These are phyloP conservation scores for Netelia inedita DNA, from an alignment of 2,888 invertebrate genomes.

Conservation along the genomic window DNA sequence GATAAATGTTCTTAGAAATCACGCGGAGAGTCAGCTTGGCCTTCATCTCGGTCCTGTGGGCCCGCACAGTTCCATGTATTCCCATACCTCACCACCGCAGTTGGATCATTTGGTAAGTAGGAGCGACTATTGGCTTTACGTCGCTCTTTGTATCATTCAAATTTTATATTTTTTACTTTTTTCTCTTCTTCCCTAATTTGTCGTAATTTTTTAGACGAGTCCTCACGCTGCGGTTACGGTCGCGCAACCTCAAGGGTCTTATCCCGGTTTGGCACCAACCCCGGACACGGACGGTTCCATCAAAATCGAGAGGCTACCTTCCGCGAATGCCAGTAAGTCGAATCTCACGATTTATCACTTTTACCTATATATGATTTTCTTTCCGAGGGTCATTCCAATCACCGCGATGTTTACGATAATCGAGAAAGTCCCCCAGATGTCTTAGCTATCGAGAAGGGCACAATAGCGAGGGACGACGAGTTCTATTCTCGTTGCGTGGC, in stretches of 20 bases:
- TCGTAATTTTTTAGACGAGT: constrained; percentile 81
- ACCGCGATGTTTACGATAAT: background rate
- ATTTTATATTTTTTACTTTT: background rate
- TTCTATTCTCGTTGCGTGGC: constrained; percentile 74
- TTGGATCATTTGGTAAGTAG: constrained; percentile 85
- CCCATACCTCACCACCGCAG: constrained; percentile 87
- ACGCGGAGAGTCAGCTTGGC: constrained; percentile 94
- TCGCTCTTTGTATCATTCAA: background rate
- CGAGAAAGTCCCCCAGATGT: too few relatives aligned
- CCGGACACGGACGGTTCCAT: constrained; percentile 87
- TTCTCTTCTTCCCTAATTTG: background rate
- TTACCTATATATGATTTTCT: background rate
- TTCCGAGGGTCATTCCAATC: constrained; percentile 33
- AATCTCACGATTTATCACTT: constrained; percentile 59
- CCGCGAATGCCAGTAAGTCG: constrained; percentile 88
- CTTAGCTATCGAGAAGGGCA: background rate
- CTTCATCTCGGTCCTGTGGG: constrained; percentile 83
- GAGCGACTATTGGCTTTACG: background rate
- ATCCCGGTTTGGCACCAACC: constrained; percentile 86
- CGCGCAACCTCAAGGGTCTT: constrained; percentile 85
- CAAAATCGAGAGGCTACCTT: constrained; percentile 88
- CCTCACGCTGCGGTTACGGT: constrained; percentile 85
- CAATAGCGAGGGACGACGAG: constrained; percentile 55
- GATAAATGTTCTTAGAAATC: constrained; percentile 97
- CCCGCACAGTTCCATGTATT: constrained; percentile 86